These are phyloP conservation scores for Acromyrmex heyeri DNA, from an alignment of 1,140 invertebrate genomes.

Conservation along the genomic window DNA sequence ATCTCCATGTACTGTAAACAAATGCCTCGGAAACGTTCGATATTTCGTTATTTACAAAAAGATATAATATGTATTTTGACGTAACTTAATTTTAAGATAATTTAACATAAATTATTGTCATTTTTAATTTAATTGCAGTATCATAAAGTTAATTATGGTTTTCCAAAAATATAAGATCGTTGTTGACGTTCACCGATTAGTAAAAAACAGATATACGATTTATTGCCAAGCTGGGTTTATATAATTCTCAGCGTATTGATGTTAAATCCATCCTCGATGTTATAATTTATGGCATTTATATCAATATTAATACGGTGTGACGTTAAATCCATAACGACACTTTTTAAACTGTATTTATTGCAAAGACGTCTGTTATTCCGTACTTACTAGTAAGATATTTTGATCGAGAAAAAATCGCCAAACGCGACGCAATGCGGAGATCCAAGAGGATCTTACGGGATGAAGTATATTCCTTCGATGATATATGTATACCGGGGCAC, in stretches of 20 bases:
- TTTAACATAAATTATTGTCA: not conserved
- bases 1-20: not conserved
- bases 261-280: too few relatives aligned
- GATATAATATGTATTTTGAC: too few relatives aligned
- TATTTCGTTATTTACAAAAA: not conserved
- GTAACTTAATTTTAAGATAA: not conserved
- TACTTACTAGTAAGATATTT: slow-evolving; percentile 5
- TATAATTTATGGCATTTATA: too few relatives aligned
- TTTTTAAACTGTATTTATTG: not conserved
- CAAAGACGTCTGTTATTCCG: not conserved
- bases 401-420: slow-evolving; percentile 24
- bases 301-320: too few relatives aligned
- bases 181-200: not conserved
- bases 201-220: too few relatives aligned
- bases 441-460: slow-evolving; percentile 32
- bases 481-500: slow-evolving; percentile 68
- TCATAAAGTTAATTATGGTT: not conserved
- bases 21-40: not conserved
- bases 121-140: not conserved
- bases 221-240: too few relatives aligned
- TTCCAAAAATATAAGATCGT: not conserved
- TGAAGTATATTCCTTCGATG: slow-evolving; percentile 71
- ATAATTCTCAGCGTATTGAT: too few relatives aligned
- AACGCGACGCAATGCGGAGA: slow-evolving; percentile 50
- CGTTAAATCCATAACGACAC: too few relatives aligned